These are phyloP conservation scores for Lasioglossum marginatum DNA, from an alignment of 2,888 invertebrate species.

Conservation along the genomic window DNA sequence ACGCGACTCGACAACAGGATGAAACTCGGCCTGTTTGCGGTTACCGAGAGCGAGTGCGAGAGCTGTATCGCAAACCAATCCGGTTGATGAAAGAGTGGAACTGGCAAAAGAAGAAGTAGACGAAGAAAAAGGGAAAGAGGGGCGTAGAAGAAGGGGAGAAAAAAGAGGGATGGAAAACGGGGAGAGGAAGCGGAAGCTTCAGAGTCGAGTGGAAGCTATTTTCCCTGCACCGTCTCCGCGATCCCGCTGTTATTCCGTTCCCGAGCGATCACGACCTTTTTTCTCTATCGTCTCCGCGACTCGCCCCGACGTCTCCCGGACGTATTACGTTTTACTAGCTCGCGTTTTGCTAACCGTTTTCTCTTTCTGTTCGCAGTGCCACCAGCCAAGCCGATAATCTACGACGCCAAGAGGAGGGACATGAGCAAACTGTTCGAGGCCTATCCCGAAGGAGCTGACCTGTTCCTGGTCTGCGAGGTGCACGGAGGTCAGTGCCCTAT, in stretches of 20 bases:
- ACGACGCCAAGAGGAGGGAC: conserved; percentile 92
- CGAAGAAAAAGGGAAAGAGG: neutral
- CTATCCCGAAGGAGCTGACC: conserved; percentile 94
- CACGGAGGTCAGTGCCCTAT: conserved; percentile 89
- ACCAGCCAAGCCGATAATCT: conserved; percentile 93
- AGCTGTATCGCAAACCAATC: conserved; percentile 37
- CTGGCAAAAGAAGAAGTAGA: neutral
- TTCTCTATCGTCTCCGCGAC: neutral
- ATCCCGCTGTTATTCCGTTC: conserved; percentile 13
- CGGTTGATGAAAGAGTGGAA: conserved; percentile 41
- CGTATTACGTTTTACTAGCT: conserved; percentile 4
- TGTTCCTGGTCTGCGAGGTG: conserved; percentile 93
- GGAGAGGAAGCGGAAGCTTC: neutral
- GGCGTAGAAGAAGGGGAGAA: neutral
- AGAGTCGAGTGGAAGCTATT: conserved; percentile 44
- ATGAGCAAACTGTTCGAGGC: conserved; percentile 92
- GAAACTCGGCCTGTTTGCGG: conserved; percentile 62
- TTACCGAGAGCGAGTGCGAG: conserved; percentile 13
- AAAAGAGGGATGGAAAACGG: neutral
- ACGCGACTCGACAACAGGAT: conserved; percentile 41
- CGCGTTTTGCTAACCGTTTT: neutral
- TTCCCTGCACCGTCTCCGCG: conserved; percentile 20
- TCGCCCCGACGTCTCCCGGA: conserved; percentile 4
- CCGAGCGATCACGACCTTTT: neutral
- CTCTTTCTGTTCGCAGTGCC: conserved; percentile 89